Conservation (phyloP, 1,140 invertebrate genomes). For the Caenorhabditis tropicalis region DNA sequence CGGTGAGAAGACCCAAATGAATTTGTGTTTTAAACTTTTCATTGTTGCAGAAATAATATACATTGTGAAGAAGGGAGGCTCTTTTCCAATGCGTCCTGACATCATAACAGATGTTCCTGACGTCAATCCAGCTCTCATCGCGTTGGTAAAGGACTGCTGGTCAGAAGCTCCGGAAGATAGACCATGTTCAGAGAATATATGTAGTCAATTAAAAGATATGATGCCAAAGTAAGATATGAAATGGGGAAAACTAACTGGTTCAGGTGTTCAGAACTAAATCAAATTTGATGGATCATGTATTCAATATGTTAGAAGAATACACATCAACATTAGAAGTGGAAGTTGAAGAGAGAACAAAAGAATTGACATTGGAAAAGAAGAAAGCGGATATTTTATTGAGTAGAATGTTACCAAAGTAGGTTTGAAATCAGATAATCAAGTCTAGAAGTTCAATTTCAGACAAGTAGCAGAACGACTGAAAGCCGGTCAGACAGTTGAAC, state of each 20-base stretch:
- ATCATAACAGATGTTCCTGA: conserved; percentile 25
- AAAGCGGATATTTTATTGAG: conserved; percentile 56
- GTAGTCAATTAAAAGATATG: neutral
- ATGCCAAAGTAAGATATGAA: neutral
- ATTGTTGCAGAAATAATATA: conserved; percentile 27
- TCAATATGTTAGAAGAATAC: conserved; percentile 21
- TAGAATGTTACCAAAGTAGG: conserved; percentile 57
- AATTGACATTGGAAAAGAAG: conserved; percentile 59
- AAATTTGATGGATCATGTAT: conserved; percentile 23
- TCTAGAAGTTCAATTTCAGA: no score
- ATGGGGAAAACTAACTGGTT: neutral
- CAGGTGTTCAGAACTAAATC: conserved; percentile 66
- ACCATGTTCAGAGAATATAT: neutral
- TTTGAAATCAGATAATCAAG: no score
- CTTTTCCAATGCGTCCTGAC: neutral
- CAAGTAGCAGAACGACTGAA: conserved; percentile 57
- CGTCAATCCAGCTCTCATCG: conserved; percentile 13
- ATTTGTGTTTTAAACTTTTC: neutral
- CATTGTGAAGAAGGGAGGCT: conserved; percentile 8
- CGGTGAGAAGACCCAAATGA: neutral
- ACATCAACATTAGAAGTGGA: conserved; percentile 10
- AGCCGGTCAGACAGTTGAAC: conserved; percentile 55
- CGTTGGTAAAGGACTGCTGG: conserved; percentile 37
- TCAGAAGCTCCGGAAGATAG: conserved; percentile 20
- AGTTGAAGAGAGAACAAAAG: conserved; percentile 57